phyloP scores from a whole-genome alignment of 2,797 vertebrate genomes.

The Semaprochilodus insignis region DNA sequence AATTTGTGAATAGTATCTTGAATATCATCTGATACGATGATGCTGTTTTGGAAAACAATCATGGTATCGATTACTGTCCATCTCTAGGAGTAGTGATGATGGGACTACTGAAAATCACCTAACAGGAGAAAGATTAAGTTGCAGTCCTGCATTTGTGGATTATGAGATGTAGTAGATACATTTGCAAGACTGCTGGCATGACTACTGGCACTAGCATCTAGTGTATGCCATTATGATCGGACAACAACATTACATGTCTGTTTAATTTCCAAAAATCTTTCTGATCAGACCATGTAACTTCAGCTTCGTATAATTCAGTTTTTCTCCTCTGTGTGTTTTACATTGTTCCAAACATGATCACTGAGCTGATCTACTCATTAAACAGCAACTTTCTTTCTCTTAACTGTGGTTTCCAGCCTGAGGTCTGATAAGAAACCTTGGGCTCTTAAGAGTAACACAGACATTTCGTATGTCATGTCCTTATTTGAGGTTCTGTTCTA shows the following conservation, averaged over 20 bases:
- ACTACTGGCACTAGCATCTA: too few species aligned
- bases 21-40: too few species aligned
- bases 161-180: not conserved
- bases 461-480: not conserved
- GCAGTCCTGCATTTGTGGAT: not conserved
- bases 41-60: too few species aligned
- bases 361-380: not conserved
- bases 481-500: slow-evolving; percentile 17
- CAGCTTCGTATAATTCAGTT: not conserved
- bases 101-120: not conserved
- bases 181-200: not conserved
- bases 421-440: slow-evolving; percentile 52
- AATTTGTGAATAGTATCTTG: too few species aligned
- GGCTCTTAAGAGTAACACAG: slow-evolving; percentile 41
- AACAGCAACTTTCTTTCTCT: too few species aligned
- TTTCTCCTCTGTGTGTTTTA: not conserved
- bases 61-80: too few species aligned
- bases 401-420: not conserved
- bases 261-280: not conserved
- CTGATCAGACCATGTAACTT: too few species aligned
- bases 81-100: too few species aligned
- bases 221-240: not conserved
- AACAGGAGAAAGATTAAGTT: not conserved
- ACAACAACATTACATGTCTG: not conserved
- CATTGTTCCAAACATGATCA: not conserved